Evolutionary conservation across 2,797 vertebrate genomes (phyloP).

Genomic region (Oryzias sinensis): DNA sequence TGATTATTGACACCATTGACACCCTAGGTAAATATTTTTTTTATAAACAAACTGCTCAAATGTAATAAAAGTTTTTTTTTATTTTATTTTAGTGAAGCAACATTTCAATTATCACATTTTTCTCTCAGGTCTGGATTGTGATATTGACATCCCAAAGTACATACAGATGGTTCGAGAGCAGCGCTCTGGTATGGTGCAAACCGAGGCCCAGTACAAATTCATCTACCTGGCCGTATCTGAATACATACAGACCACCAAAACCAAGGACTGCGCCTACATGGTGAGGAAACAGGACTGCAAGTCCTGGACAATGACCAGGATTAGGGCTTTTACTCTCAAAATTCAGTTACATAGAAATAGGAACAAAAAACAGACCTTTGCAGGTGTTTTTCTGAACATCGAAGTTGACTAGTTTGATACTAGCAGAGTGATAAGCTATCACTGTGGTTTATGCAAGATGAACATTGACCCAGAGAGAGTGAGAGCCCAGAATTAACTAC

Average conservation of each 20-base stretch:
- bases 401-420: background rate
- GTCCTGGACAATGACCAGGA: background rate
- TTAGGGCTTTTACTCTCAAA: background rate
- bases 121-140: constrained; percentile 86
- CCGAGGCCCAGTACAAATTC: constrained; percentile 97
- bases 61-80: background rate
- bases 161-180: constrained; percentile 97
- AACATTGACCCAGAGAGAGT: constrained; percentile 46
- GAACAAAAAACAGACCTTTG: constrained; percentile 23
- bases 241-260: constrained; percentile 89
- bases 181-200: constrained; percentile 98
- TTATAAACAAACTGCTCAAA: background rate
- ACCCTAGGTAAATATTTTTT: constrained; percentile 78
- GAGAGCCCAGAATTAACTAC: constrained; percentile 4
- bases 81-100: background rate
- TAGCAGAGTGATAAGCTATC: constrained; percentile 40
- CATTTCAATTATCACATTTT: background rate
- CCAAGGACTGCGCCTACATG: constrained; percentile 82
- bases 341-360: background rate
- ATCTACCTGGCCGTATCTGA: constrained; percentile 94
- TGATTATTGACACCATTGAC: constrained; percentile 89
- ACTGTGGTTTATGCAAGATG: constrained; percentile 29
- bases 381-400: constrained; percentile 8
- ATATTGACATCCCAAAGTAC: constrained; percentile 94
- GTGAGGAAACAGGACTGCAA: constrained; percentile 57